Percentiles rank a stretch among this genome's conserved stretches.
These are phyloP conservation scores for Cladopsammia gracilis DNA, from an alignment of 64 coral and sea anemone genomes.

Conservation along the genomic window DNA sequence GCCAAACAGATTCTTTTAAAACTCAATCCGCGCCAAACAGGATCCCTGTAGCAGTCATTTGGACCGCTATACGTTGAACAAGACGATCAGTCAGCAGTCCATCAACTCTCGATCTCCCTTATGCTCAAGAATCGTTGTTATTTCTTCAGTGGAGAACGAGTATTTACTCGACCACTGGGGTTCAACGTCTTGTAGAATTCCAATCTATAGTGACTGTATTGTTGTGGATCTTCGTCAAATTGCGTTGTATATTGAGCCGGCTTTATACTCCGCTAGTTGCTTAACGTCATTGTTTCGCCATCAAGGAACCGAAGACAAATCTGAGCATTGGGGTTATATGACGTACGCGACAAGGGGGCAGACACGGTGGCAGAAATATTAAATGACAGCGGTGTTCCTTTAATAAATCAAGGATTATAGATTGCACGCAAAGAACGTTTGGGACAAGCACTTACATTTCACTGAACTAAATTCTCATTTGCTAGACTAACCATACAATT, in stretches of 20 bases:
- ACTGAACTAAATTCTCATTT: not conserved
- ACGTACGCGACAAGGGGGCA: not conserved
- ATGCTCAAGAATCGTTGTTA: not conserved
- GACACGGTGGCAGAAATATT: not conserved
- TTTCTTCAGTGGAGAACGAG: too few species aligned
- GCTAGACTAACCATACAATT: not conserved
- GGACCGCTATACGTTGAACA: too few species aligned
- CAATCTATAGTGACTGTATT: too few species aligned
- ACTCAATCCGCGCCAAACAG: not conserved
- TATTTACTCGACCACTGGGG: not conserved
- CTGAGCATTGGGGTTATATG: not conserved
- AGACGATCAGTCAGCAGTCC: not conserved
- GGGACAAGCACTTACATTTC: not conserved
- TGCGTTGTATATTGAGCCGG: not conserved
- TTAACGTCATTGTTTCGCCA: not conserved
- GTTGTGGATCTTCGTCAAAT: too few species aligned
- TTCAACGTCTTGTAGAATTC: too few species aligned
- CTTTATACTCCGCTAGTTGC: not conserved
- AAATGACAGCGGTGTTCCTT: not conserved
- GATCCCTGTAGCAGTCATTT: not conserved
- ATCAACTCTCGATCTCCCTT: not conserved
- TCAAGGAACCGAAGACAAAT: not conserved
- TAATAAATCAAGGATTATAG: not conserved
- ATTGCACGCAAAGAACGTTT: too few species aligned
- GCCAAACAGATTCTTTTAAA: not conserved